phyloP scores from a whole-genome alignment of 2,797 vertebrate species.

The Hypotaenidia okinawae region DNA sequence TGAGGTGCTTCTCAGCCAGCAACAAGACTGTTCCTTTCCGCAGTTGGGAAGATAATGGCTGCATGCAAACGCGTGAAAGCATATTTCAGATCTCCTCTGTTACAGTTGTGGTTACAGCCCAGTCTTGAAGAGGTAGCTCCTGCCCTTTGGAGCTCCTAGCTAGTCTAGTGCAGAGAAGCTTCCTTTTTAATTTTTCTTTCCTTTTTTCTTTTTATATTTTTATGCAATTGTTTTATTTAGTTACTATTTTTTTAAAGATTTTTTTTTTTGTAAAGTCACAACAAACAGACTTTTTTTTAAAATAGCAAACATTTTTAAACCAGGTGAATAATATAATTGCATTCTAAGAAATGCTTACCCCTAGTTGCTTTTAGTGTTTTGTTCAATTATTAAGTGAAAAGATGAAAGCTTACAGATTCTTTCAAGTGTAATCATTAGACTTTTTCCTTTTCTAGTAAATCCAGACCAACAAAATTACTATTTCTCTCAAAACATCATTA shows the following conservation, averaged over 20 bases:
- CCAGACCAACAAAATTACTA: conserved; percentile 59
- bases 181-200: not conserved
- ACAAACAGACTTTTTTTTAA: conserved; percentile 43
- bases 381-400: conserved; percentile 73
- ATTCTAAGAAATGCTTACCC: conserved; percentile 70
- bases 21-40: conserved; percentile 70
- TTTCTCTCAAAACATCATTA: conserved; percentile 71
- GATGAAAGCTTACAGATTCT: conserved; percentile 72
- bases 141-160: conserved; percentile 54
- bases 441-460: conserved; percentile 74
- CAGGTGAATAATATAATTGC: conserved; percentile 73
- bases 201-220: conserved; percentile 53
- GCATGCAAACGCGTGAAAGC: conserved; percentile 74
- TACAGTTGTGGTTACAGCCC: conserved; percentile 59
- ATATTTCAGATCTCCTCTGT: conserved; percentile 44
- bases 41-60: conserved; percentile 64
- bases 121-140: conserved; percentile 66
- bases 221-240: conserved; percentile 58
- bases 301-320: conserved; percentile 71
- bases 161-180: conserved; percentile 76
- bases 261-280: conserved; percentile 68
- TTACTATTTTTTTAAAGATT: not conserved
- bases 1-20: conserved; percentile 77
- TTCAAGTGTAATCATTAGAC: conserved; percentile 70
- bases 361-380: conserved; percentile 69